Base-by-base conservation (phyloP, 2,888 invertebrate genomes). In the Drepana falcataria region DNA sequence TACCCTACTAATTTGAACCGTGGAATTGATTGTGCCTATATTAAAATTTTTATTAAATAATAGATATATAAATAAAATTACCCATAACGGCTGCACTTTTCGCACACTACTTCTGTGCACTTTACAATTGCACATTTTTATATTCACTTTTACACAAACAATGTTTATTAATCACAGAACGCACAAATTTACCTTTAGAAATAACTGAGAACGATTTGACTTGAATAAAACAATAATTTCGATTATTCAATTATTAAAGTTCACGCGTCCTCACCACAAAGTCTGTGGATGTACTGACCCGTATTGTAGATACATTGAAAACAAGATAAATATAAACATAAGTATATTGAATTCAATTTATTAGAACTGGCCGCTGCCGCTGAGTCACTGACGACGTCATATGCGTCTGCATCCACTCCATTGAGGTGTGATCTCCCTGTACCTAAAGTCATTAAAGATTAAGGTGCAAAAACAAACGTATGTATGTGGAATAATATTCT, bases 241-340 rank as follows among this genome's bases (percentile, higher is more conserved):
- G 1, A 21, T 21, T 21, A 21, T 21, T 21, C 21, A 21, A 21
- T 21, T 21, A 21, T 21, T 21, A 21, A 21, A 21, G 21, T 21
- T 6, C 4, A 40, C 77, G 62, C 70, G 75, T 69, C 66, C 53
- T 61, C 71, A 53, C 65, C 59, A 48, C 71, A 64, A 73, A 49
- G 69, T 59, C 57, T 69, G 61, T 60, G 57, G 64, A 65, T 60
- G 66, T 62, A 82, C 81, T 83, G 75, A 71, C 69, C 57, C 59
- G 60, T 61, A 63, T 63, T 64, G 58, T 51, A 51, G 40, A 51
- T 64, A 59, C 64, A 68, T 69, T 69, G 66, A 73, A 71, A 73
- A 69, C 70, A 73, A 70, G 66, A 75, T 66, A 73, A 78, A 71
- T 75, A 77, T 77, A 77, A 69, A 66, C 58, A 61, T 53, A 35